phyloP scores from a whole-genome alignment of 2,113 vertebrate genomes.

The Channa argus region DNA sequence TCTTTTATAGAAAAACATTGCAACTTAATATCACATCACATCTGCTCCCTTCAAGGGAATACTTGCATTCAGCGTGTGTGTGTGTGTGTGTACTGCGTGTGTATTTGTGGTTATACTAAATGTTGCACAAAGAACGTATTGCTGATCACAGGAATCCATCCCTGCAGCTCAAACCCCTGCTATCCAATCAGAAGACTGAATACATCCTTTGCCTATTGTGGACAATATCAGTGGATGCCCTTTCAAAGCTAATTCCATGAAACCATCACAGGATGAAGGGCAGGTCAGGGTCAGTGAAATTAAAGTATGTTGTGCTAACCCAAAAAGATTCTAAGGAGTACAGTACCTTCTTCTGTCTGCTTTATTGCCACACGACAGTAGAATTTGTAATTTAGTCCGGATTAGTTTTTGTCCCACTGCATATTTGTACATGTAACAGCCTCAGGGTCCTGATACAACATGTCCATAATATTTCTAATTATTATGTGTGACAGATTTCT shows the following conservation, averaged over 20 bases:
- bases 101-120: constrained; percentile 26
- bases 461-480: constrained; percentile 29
- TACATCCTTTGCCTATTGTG: constrained; percentile 35
- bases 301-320: constrained; percentile 18
- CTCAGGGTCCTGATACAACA: constrained; percentile 20
- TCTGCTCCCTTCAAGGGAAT: constrained; percentile 58
- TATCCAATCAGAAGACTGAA: constrained; percentile 69
- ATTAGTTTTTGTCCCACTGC: constrained; percentile 49
- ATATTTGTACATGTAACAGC: constrained; percentile 24
- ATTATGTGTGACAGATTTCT: constrained; percentile 43
- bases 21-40: constrained; percentile 57
- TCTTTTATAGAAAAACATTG: constrained; percentile 68
- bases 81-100: constrained; percentile 5
- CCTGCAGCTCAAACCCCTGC: constrained; percentile 37
- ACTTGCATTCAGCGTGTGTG: constrained; percentile 6
- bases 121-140: constrained; percentile 21
- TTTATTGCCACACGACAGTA: constrained; percentile 35
- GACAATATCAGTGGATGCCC: constrained; percentile 35
- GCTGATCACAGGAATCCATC: constrained; percentile 45
- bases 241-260: constrained; percentile 54
- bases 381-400: constrained; percentile 34
- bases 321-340: constrained; percentile 26
- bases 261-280: constrained; percentile 63
- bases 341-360: constrained; percentile 1
- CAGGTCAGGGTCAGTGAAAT: constrained; percentile 56